A percentile compares a stretch with the other conserved stretches of the same genome.
These are phyloP conservation scores for Cepphus grylle DNA, from an alignment of 2,113 vertebrate species.

Conservation along the genomic window DNA sequence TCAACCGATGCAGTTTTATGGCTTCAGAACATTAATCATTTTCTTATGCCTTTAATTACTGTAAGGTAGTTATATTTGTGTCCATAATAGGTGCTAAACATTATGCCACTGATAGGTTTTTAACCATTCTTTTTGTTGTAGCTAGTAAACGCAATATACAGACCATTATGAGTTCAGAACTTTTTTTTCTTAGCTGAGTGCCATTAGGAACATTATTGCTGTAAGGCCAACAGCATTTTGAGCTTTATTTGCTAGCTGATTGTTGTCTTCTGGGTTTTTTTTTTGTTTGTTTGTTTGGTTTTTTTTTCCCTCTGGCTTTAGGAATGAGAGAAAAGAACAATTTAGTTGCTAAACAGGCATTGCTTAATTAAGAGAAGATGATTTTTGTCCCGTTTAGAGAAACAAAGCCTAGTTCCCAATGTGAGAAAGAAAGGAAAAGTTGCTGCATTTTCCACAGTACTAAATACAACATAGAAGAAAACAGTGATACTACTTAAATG, in stretches of 20 bases:
- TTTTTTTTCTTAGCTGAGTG: background rate
- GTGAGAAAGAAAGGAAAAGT: background rate
- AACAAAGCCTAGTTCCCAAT: background rate
- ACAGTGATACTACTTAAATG: background rate
- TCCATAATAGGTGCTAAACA: conserved; percentile 49
- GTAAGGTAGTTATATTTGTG: conserved; percentile 25
- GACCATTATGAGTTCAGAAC: background rate
- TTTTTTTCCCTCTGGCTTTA: background rate
- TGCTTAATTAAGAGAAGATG: background rate
- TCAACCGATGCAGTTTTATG: conserved; percentile 20
- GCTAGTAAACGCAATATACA: conserved; percentile 10
- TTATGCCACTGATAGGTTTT: conserved; percentile 45
- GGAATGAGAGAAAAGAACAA: background rate
- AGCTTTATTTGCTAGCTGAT: background rate
- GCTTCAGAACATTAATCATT: conserved; percentile 58
- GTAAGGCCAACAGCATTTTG: background rate
- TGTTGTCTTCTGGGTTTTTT: background rate
- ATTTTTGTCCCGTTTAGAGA: background rate
- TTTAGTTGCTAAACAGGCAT: background rate
- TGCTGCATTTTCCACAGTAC: background rate
- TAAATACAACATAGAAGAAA: background rate
- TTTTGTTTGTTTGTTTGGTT: background rate
- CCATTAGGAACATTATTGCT: background rate
- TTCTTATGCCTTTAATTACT: conserved; percentile 60
- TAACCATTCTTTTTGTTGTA: conserved; percentile 40